Evolutionary conservation across 2,113 vertebrate species (phyloP), one percentile per base, ranked within the genome.

Genomic region (Calonectris borealis): DNA sequence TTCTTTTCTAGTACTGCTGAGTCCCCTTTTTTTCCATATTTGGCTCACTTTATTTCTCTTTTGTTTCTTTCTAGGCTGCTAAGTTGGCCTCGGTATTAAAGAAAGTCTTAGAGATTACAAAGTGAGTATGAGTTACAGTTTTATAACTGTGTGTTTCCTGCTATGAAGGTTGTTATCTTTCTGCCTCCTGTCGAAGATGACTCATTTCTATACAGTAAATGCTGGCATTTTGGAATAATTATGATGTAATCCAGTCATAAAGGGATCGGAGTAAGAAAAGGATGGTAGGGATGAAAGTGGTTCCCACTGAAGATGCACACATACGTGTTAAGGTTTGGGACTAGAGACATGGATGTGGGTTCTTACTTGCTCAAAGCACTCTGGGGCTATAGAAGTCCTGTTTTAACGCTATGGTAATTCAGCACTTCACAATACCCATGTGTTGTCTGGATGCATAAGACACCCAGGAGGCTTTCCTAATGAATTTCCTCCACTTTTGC

Each of bases 91-190:
- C 98, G 1, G 96, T 99, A 55, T 83, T 99, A 81, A 99, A 98
- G 97, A 99, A 99, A 93, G 93, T 99, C 68, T 98, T 99, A 31
- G 98, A 98, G 90, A 98, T 99, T 78, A 96, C 98, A 83, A 99
- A 98, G 99, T 99, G 93, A 98, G 98, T 97, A 95, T 95, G 55
- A 97, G n/a, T 68, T 79, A 32, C 15, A 34, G 16, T 54, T 90
- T 42, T 62, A 0, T 15, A 42, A 42, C 32, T 27, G 26, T 78
- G 48, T 71, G 40, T 72, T 64, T 36, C 31, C 69, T 88, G 13
- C 48, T 70, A 0, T 58, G 57, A 19, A 76, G 48, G 52, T 57
- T 88, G 61, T 27, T 83, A 27, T 8, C 31, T 64, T 89, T 83
- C 54, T 93, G 32, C 36, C 27, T 95, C 21, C 6, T 69, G 71